Evolutionary conservation across 2,888 invertebrate genomes (phyloP).

Genomic region (Lasioglossum leucozonium): DNA sequence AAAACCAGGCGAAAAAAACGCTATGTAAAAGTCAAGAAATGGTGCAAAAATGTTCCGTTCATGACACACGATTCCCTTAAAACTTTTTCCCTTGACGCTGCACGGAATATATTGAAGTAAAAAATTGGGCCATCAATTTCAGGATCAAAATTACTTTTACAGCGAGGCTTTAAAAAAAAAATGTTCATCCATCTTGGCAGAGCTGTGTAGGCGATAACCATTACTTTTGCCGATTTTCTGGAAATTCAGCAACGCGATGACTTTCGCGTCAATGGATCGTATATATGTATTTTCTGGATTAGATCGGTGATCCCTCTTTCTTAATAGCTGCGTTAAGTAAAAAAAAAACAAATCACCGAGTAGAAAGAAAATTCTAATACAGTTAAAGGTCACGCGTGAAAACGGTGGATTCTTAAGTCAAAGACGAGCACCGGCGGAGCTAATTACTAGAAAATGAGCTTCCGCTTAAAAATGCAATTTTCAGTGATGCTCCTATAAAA

Average conservation of each 20-base stretch:
- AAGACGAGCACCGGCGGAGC: slow-evolving; percentile 23
- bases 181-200: background rate
- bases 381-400: background rate
- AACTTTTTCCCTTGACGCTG: background rate
- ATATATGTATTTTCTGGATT: background rate
- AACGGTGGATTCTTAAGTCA: slow-evolving; percentile 37
- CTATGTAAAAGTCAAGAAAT: background rate
- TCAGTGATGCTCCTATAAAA: slow-evolving; percentile 43
- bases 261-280: background rate
- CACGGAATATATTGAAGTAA: slow-evolving; percentile 9
- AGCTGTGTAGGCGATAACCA: background rate
- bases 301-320: background rate
- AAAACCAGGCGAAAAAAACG: background rate
- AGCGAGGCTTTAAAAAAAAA: slow-evolving; percentile 1
- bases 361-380: background rate
- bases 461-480: slow-evolving; percentile 72
- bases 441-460: slow-evolving; percentile 60
- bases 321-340: background rate
- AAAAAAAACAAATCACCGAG: background rate
- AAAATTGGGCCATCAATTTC: slow-evolving; percentile 16
- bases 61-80: slow-evolving; percentile 2
- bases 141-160: slow-evolving; percentile 11
- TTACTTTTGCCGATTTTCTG: background rate
- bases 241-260: background rate
- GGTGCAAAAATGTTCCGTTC: slow-evolving; percentile 1